Evolutionary conservation across 2,113 vertebrate genomes (phyloP).

Genomic region (Platysternon megacephalum): DNA sequence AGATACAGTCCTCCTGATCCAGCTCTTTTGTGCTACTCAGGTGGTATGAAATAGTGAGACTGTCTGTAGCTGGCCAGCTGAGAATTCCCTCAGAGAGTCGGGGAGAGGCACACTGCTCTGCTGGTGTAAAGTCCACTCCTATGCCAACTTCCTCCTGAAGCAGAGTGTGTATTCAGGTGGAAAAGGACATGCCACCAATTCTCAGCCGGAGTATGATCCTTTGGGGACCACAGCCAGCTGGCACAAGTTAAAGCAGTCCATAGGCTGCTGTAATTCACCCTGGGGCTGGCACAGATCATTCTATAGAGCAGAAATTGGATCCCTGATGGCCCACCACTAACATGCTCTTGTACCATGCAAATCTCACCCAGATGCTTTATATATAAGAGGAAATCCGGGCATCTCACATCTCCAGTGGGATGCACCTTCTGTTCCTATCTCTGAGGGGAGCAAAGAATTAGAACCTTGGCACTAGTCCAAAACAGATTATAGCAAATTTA

Average conservation of each 20-base stretch:
- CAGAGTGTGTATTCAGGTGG: background rate
- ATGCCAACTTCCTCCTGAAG: background rate
- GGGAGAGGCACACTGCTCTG: background rate
- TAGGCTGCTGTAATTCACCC: background rate
- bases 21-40: background rate
- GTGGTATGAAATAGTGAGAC: background rate
- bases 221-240: background rate
- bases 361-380: background rate
- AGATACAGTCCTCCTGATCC: background rate
- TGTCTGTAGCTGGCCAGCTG: background rate
- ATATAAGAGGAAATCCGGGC: background rate
- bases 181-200: background rate
- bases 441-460: background rate
- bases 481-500: background rate
- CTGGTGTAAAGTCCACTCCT: background rate
- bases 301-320: rapidly evolving
- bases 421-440: background rate
- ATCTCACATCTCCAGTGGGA: background rate
- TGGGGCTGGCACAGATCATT: rapidly evolving
- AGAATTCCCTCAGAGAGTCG: background rate
- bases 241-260: rapidly evolving
- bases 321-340: background rate
- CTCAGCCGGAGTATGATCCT: background rate
- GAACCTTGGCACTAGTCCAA: background rate
- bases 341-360: background rate